Conservation (phyloP, 2,113 vertebrate species). For the Nesogale talazaci region DNA sequence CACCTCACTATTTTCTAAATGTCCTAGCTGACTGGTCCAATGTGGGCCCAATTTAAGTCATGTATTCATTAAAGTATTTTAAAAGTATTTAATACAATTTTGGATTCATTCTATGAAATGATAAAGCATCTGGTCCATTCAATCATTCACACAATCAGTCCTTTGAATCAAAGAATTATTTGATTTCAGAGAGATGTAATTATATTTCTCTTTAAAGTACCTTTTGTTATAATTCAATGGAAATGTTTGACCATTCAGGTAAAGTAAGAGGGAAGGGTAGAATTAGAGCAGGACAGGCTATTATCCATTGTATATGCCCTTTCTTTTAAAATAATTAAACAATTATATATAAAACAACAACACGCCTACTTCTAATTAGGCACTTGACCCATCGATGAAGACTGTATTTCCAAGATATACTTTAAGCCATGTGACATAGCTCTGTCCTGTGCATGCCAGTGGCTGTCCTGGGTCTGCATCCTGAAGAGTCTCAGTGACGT, state of each 20-base stretch:
- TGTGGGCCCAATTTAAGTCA: background rate
- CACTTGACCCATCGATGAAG: background rate
- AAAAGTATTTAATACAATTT: background rate
- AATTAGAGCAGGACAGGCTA: too few relatives aligned
- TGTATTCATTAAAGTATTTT: background rate
- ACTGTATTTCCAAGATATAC: background rate
- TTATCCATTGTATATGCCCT: too few relatives aligned
- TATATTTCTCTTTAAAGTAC: constrained; percentile 4
- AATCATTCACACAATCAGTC: background rate
- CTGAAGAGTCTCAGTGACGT: background rate
- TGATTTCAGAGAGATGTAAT: background rate
- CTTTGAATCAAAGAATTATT: background rate
- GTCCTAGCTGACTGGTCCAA: background rate
- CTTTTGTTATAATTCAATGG: background rate
- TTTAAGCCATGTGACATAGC: background rate
- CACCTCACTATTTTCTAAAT: background rate
- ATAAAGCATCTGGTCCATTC: background rate
- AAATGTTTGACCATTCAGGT: background rate
- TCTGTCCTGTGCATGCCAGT: too few relatives aligned
- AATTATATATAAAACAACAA: background rate
- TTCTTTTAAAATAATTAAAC: background rate
- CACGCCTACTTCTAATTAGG: background rate
- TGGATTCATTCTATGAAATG: background rate
- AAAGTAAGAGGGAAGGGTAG: too few relatives aligned
- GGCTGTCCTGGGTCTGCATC: background rate